Base-by-base conservation (phyloP, 1,140 invertebrate genomes). In the Anastrepha ludens region DNA sequence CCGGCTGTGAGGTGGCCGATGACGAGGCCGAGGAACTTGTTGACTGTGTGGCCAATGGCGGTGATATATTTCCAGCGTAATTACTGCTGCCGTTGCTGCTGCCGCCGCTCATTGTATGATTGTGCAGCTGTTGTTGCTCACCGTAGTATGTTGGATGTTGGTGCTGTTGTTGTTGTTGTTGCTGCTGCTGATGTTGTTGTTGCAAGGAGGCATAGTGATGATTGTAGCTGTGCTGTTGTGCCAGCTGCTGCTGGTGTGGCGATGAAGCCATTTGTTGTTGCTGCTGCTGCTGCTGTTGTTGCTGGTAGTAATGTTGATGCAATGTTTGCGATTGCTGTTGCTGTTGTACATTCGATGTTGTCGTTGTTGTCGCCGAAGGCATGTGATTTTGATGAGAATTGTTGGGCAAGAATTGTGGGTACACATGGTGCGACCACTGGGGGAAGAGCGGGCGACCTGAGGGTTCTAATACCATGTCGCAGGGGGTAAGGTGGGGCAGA, bases 391-490 rank as follows among this genome's bases (percentile, higher is more conserved):
- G 96, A 89, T 97, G 96, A 94, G 97, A 97, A 94, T 96, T 96
- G 93, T 96, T 96, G 90, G 97, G 97, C 93, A 98, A 95, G 95
- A 97, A 98, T 95, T 98, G 97, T 89, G 97, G 97, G 94, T 97
- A 97, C 91, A 98, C 97, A 94, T 98, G 97, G 94, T 98, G 97
- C 90, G 97, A 97, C 97, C 97, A 98, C 94, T 98, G 97, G 90
- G 97, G 97, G 94, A 98, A 98, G 92, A 97, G 95, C 90, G 97
- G 97, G 93, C 97, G 95, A 88, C 94, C 90, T 89, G 93, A 90
- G 87, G 93, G 90, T 89, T 93, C 92, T 92, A 90, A n/a, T 87
- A 15, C 11, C 41, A 74, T 59, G 41, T n/a, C 20, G 44, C n/a
- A 81, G 55, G 44, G 67, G 13, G 50, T 58, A 0, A 11, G 87